A percentile compares a stretch with the other conserved stretches of the same genome.
These are phyloP conservation scores for Calidris pugnax DNA, from an alignment of 2,113 vertebrate genomes.

Conservation along the genomic window DNA sequence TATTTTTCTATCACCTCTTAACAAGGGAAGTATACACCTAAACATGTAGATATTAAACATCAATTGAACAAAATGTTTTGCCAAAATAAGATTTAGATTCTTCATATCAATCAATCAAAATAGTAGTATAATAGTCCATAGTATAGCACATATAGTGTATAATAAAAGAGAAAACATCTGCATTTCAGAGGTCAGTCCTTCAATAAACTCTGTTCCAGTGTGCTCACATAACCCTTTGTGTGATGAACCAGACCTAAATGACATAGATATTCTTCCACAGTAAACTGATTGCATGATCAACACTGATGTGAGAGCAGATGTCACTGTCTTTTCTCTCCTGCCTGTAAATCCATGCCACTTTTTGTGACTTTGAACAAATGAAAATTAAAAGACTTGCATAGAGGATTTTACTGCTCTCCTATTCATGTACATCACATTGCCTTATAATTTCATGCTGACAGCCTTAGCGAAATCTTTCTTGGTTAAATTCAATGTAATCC, in stretches of 20 bases:
- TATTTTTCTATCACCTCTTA: background rate
- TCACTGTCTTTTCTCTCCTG: background rate
- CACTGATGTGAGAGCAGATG: background rate
- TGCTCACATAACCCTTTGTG: background rate
- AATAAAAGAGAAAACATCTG: background rate
- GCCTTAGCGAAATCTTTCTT: background rate
- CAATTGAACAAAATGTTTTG: background rate
- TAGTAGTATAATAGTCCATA: background rate
- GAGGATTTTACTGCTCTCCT: background rate
- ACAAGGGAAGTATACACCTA: background rate
- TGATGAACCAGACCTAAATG: background rate
- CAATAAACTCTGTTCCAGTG: background rate
- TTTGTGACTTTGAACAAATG: background rate
- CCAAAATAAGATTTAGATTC: background rate
- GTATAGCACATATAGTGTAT: background rate
- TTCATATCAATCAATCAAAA: background rate
- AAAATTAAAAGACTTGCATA: background rate
- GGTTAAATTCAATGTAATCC: constrained; percentile 13
- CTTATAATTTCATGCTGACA: constrained; percentile 1
- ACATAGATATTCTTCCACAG: background rate
- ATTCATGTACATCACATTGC: background rate
- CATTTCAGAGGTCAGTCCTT: background rate
- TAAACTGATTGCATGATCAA: background rate
- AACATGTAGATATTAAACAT: background rate
- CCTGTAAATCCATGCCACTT: background rate